Conservation (phyloP, 1,140 invertebrate species). For the Cotesia glomerata region DNA sequence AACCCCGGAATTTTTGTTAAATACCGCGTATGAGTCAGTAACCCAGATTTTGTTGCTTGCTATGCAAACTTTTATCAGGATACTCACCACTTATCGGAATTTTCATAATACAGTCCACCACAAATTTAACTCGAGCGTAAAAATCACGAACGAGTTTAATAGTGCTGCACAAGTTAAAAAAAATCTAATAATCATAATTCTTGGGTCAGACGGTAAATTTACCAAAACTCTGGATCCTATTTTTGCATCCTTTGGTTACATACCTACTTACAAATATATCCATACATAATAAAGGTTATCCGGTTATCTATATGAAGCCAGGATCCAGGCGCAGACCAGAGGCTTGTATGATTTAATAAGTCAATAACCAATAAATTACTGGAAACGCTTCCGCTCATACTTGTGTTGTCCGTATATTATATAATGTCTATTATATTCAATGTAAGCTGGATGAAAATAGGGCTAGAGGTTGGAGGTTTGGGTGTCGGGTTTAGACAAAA, state of each 20-base stretch:
- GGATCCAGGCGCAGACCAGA: neutral
- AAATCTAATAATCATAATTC: too few relatives aligned
- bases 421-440: too few relatives aligned
- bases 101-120: neutral
- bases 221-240: too few relatives aligned
- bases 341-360: conserved; percentile 12
- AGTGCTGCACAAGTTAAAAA: too few relatives aligned
- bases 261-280: neutral
- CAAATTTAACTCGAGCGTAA: too few relatives aligned
- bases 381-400: neutral
- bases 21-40: conserved; percentile 8
- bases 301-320: neutral
- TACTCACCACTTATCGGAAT: neutral
- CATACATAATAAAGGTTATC: neutral
- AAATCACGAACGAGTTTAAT: too few relatives aligned
- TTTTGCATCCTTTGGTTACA: too few relatives aligned
- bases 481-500: too few relatives aligned
- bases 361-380: conserved; percentile 16
- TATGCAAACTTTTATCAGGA: neutral
- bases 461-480: too few relatives aligned
- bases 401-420: neutral
- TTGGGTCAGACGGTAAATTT: too few relatives aligned
- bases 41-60: neutral
- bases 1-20: conserved; percentile 34
- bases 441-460: neutral